Conservation (phyloP, 2,888 invertebrate genomes). For the Cheilosia variabilis region DNA sequence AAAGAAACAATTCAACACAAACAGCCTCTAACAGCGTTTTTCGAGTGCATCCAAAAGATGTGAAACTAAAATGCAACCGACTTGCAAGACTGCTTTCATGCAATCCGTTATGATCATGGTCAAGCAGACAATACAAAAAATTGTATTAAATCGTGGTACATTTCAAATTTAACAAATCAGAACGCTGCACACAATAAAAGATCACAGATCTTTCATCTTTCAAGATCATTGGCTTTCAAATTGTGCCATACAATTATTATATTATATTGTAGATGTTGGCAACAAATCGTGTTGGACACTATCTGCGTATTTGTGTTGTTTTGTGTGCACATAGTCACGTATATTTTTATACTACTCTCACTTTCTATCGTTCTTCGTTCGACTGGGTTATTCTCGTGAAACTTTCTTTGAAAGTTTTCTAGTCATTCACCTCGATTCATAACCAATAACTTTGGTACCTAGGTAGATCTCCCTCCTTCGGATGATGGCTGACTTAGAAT, state of each 20-base stretch:
- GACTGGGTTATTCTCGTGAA: slow-evolving; percentile 41
- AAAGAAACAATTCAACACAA: not conserved
- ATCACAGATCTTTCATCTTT: slow-evolving; percentile 49
- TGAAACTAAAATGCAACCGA: slow-evolving; percentile 25
- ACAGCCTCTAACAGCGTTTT: slow-evolving; percentile 11
- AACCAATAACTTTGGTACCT: not conserved
- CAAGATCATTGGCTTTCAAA: slow-evolving; percentile 47
- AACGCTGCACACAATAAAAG: slow-evolving; percentile 31
- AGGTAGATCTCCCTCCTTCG: not conserved
- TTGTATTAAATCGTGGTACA: not conserved
- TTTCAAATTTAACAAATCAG: slow-evolving; percentile 28
- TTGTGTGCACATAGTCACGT: slow-evolving; percentile 43
- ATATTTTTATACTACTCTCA: slow-evolving; percentile 39
- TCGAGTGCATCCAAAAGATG: slow-evolving; percentile 9
- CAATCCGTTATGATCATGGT: slow-evolving; percentile 39
- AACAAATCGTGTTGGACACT: not conserved
- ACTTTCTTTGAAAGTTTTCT: slow-evolving; percentile 66
- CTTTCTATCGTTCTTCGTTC: slow-evolving; percentile 55
- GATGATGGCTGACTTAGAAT: not conserved
- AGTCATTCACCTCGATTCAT: slow-evolving; percentile 71
- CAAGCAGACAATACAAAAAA: not conserved
- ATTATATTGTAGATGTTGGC: slow-evolving; percentile 5
- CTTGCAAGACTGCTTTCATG: slow-evolving; percentile 50
- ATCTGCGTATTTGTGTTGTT: not conserved
- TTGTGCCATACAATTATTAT: slow-evolving; percentile 48